A percentile compares a stretch with the other conserved stretches of the same genome.
phyloP scores from a whole-genome alignment of 2,113 vertebrate genomes.

The Siphamia tubifer region DNA sequence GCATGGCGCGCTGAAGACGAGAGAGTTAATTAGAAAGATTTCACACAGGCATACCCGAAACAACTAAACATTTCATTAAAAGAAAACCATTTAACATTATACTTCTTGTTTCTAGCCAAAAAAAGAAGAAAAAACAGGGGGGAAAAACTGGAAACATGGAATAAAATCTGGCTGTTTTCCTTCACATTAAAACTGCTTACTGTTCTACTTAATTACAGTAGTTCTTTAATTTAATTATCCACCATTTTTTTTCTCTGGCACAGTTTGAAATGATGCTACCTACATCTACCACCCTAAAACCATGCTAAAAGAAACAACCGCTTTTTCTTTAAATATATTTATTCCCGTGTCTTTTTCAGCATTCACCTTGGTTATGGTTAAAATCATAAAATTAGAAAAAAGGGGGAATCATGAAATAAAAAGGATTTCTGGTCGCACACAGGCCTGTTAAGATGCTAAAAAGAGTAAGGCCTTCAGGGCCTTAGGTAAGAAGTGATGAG shows the following conservation, averaged over 20 bases:
- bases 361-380: slow-evolving; percentile 58
- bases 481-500: slow-evolving; percentile 35
- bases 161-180: slow-evolving; percentile 37
- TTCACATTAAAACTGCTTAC: slow-evolving; percentile 30
- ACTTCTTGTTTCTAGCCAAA: slow-evolving; percentile 54
- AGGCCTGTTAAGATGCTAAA: slow-evolving; percentile 59
- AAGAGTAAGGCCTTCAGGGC: slow-evolving; percentile 60
- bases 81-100: slow-evolving; percentile 38
- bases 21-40: slow-evolving; percentile 68
- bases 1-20: background rate
- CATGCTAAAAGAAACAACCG: slow-evolving; percentile 27
- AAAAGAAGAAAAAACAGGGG: slow-evolving; percentile 1
- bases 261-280: slow-evolving; percentile 25
- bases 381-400: slow-evolving; percentile 34
- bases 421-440: slow-evolving; percentile 15
- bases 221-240: slow-evolving; percentile 64
- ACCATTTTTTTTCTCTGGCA: slow-evolving; percentile 45
- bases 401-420: background rate
- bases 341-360: slow-evolving; percentile 11
- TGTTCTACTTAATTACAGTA: slow-evolving; percentile 52
- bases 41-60: slow-evolving; percentile 62
- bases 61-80: slow-evolving; percentile 59
- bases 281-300: slow-evolving; percentile 31
- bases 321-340: slow-evolving; percentile 33
- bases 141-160: slow-evolving; percentile 27